Evolutionary conservation across 1,140 invertebrate species (phyloP), one percentile per base, ranked within the genome.

Genomic region (Caenorhabditis remanei): DNA sequence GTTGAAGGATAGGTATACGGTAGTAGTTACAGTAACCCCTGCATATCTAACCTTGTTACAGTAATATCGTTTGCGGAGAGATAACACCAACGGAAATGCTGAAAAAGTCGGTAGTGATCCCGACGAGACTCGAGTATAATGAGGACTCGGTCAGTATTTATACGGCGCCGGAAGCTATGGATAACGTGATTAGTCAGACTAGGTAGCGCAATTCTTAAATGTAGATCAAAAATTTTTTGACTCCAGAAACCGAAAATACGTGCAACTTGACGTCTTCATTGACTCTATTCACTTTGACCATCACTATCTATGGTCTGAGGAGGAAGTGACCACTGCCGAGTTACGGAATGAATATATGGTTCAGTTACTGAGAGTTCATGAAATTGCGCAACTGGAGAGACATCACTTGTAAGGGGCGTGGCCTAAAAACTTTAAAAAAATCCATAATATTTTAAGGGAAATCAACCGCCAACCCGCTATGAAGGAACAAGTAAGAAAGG

Each of bases 331-430:
- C 0, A 13, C 71, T 24, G 43, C 71, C 13, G 71, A 79, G 24
- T 24, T 79, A 5, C 14, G 71, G 9, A 79, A 79, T 79, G 71
- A 79, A n/a, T 79, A 21, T 14, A 79, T 79, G 71, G 71, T 50
- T 16, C 71, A 79, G n/a, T n/a, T 79, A 13, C 24, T 79, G n/a
- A 79, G 71, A 24, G 71, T 79, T 21, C 71, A 79, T 79, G 71
- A 79, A n/a, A 79, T 79, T 79, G 71, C 71, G 14, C 71, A 79
- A n/a, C 9, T 79, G 19, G 71, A 79, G 19, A 48, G 71, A n/a
- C 71, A 79, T 79, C 71, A 79, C 0, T 19, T 79, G 71, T 79
- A 21, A 79, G 71, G 21, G 13, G 13, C 19, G 13, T 8, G 32
- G 40, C 11, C 21, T 2, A 32, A 8, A 13, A 32, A 65, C 21